Evolutionary conservation across 2,797 vertebrate genomes (phyloP).

Genomic region (Parauchenoglanis punctatus): DNA sequence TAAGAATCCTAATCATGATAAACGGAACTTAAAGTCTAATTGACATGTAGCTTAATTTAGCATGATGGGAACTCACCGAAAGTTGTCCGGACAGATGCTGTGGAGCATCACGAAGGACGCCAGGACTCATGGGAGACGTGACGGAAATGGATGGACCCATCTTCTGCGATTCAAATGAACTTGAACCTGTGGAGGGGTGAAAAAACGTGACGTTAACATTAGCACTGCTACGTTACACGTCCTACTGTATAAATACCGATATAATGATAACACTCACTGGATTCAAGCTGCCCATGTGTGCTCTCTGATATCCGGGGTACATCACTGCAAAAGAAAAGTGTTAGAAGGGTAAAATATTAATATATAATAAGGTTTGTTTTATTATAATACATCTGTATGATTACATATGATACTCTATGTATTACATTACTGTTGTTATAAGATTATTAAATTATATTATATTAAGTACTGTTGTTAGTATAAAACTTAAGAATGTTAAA

Average conservation of each 20-base stretch:
- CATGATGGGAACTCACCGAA: slow-evolving; percentile 82
- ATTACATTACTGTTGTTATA: too few species aligned
- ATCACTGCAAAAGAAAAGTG: slow-evolving; percentile 81
- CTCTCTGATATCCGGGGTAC: slow-evolving; percentile 86
- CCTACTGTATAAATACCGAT: background rate
- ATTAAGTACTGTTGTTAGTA: background rate
- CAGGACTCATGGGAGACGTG: slow-evolving; percentile 92
- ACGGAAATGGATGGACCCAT: slow-evolving; percentile 92
- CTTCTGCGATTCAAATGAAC: slow-evolving; percentile 93
- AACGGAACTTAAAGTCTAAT: background rate
- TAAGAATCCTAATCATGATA: background rate
- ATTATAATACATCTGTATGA: background rate
- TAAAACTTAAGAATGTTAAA: background rate
- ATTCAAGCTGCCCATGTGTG: slow-evolving; percentile 86
- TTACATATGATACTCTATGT: too few species aligned
- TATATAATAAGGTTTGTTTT: too few species aligned
- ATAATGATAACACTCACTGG: slow-evolving; percentile 83
- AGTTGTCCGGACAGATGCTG: slow-evolving; percentile 91
- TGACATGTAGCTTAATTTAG: background rate
- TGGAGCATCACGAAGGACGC: slow-evolving; percentile 83
- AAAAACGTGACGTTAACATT: background rate
- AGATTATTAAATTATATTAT: too few species aligned
- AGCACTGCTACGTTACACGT: background rate
- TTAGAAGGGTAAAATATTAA: background rate
- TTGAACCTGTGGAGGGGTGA: slow-evolving; percentile 79